Conservation (phyloP, 2,797 vertebrate species). For the Microhierax caerulescens region DNA sequence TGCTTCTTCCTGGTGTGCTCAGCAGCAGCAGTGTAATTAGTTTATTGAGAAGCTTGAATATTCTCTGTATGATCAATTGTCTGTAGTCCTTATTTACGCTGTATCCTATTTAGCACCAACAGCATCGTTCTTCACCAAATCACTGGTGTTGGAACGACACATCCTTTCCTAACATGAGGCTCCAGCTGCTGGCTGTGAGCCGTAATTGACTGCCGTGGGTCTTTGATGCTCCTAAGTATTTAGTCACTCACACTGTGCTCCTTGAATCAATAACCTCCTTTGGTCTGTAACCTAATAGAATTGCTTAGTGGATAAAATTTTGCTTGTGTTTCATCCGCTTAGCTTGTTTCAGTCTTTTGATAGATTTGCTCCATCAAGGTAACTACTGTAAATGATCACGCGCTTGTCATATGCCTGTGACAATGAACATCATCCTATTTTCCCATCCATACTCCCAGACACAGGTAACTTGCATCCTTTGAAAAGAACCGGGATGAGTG, state of each 20-base stretch:
- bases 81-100: background rate
- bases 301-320: constrained; percentile 14
- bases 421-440: background rate
- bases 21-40: background rate
- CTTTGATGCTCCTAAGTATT: constrained; percentile 18
- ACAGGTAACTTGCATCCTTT: background rate
- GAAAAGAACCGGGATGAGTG: background rate
- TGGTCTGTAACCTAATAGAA: constrained; percentile 5
- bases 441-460: background rate
- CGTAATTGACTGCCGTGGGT: background rate
- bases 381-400: background rate
- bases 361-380: background rate
- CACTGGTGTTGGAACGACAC: background rate
- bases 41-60: background rate
- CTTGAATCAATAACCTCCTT: constrained; percentile 17
- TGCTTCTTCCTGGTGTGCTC: background rate
- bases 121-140: background rate
- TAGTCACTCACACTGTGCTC: background rate
- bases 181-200: background rate
- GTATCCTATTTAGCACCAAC: background rate
- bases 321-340: constrained; percentile 20
- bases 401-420: background rate
- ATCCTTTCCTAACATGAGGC: background rate
- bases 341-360: background rate
- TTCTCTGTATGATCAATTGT: background rate